Evolutionary conservation across 92 coral and sea anemone genomes (phyloP).

Genomic region (Epizoanthus ramosus): DNA sequence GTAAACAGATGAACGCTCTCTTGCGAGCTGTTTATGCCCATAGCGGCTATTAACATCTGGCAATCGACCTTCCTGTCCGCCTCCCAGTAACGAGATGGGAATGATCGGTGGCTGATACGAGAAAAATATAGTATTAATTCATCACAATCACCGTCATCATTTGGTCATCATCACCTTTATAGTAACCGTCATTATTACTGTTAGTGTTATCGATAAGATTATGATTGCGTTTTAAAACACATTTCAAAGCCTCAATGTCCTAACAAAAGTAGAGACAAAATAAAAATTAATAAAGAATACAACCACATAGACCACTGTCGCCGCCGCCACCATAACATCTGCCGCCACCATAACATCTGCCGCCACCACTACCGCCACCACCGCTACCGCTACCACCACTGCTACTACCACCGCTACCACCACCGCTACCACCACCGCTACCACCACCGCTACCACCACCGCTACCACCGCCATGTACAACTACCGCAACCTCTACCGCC

Average conservation of each 20-base stretch:
- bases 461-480: neutral
- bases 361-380: too few species aligned
- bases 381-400: neutral
- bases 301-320: too few species aligned
- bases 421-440: neutral
- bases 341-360: too few species aligned
- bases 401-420: neutral
- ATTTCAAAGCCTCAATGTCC: too few species aligned
- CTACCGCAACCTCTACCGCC: too few species aligned
- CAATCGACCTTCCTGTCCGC: slow-evolving; percentile 3
- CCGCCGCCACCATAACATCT: too few species aligned
- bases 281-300: too few species aligned
- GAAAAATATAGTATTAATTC: neutral
- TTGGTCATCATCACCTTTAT: neutral
- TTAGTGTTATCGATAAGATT: neutral
- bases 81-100: slow-evolving; percentile 24
- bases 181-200: neutral
- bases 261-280: too few species aligned
- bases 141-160: neutral
- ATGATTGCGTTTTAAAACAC: neutral
- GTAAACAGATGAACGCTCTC: slow-evolving; percentile 10
- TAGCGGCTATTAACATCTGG: slow-evolving; percentile 18
- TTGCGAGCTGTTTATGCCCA: neutral
- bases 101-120: neutral
- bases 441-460: neutral